Evolutionary conservation across 2,113 vertebrate genomes (phyloP), one percentile per base, ranked within the genome.

Genomic region (Micromys minutus): DNA sequence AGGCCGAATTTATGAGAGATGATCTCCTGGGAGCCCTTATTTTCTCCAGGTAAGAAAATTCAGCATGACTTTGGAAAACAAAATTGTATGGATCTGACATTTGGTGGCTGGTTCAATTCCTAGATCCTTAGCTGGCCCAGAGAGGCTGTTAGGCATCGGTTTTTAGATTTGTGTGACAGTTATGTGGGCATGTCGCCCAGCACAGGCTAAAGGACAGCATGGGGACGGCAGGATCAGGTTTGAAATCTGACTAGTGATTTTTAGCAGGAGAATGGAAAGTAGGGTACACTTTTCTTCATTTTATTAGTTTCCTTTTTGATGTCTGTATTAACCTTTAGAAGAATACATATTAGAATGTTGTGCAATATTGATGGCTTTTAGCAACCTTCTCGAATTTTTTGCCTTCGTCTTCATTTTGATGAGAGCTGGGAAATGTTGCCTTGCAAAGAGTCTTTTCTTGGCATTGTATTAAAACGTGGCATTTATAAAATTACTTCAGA

Each of bases 401-500:
- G 47, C 36, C 71, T 47, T 94, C 67, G 0, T 89, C 86, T 89
- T 95, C 80, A 86, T 95, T 91, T 87, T 93, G 89, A 89, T 91
- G 87, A 97, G 84, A 93, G 75, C 90, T 84, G 81, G 87, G 81
- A 96, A 96, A 86, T 96, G 39, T 91, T 94, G 75, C 72, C 69
- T 96, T 93, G 11, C 65, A 95, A 95, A 96, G 17, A 95, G 42
- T 63, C n/a, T 90, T 59, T 88, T 87, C 87, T 92, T 47, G 39
- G 34, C 93, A 81, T 71, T 75, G 26, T 87, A 75, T 92, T 93
- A 93, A 95, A 96, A 90, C 65, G 67, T 96, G 96, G 81, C 67
- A 93, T 95, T 96, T 91, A 93, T 91, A 86, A 95, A 95, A 95
- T 94, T 79, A 96, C 72, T 57, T 94, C 45, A 79, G 72, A 86